These are phyloP conservation scores for Regulus satrapa DNA, from an alignment of 2,113 vertebrate species.

Conservation along the genomic window DNA sequence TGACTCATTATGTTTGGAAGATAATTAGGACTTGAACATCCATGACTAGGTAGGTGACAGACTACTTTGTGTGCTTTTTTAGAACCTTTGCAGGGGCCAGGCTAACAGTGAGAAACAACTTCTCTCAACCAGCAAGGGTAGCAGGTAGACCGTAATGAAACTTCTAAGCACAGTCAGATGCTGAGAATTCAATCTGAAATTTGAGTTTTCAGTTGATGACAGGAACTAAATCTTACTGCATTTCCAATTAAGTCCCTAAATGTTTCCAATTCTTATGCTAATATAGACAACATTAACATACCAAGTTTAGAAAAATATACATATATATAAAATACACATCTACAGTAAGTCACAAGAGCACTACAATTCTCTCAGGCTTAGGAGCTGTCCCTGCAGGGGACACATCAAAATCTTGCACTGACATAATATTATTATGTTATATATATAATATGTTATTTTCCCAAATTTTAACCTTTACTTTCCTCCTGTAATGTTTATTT, in stretches of 20 bases:
- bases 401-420: not conserved
- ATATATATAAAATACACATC: rapidly evolving
- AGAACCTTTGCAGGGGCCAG: not conserved
- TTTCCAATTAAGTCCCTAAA: not conserved
- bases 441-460: rapidly evolving
- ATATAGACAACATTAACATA: rapidly evolving
- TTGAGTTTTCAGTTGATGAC: not conserved
- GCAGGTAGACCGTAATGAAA: not conserved
- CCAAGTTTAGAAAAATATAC: not conserved
- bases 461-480: not conserved
- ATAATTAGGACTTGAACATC: not conserved
- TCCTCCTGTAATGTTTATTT: not conserved
- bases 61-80: not conserved
- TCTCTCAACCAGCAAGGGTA: not conserved
- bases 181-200: not conserved
- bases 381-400: not conserved
- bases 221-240: not conserved
- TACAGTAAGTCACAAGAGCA: not conserved
- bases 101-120: not conserved
- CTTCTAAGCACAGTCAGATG: not conserved
- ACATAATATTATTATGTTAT: no score
- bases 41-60: not conserved
- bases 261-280: not conserved
- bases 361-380: not conserved
- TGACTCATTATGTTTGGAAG: not conserved